Conservation (phyloP, 2,888 invertebrate genomes). For the Habroteleia sp. region DNA sequence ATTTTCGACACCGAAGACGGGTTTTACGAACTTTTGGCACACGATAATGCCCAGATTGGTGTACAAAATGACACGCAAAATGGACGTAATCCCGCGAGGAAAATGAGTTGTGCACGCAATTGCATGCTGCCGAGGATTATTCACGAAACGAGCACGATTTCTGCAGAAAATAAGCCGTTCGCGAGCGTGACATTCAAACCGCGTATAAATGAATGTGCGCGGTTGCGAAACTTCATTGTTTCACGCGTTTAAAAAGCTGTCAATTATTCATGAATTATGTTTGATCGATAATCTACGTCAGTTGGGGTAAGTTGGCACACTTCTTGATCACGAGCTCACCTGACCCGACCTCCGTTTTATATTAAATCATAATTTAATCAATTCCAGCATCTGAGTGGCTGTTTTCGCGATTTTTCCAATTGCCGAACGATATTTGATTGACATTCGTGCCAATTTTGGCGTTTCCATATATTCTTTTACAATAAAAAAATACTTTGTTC, state of each 20-base stretch:
- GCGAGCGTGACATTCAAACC: slow-evolving; percentile 5
- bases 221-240: slow-evolving; percentile 7
- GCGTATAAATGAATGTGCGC: background rate
- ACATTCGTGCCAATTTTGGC: too few species aligned
- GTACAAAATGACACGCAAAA: background rate
- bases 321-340: slow-evolving; percentile 1
- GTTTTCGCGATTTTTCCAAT: background rate
- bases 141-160: background rate
- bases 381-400: too few species aligned
- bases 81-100: background rate
- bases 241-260: slow-evolving; percentile 2
- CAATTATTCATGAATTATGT: slow-evolving; percentile 1
- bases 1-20: too few species aligned
- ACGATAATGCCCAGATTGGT: background rate
- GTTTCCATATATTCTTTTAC: too few species aligned
- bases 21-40: too few species aligned
- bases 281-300: slow-evolving; percentile 6
- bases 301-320: slow-evolving; percentile 4
- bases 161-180: slow-evolving; percentile 3
- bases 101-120: slow-evolving; percentile 11
- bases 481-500: too few species aligned
- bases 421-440: too few species aligned
- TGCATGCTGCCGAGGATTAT: slow-evolving; percentile 2
- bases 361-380: slow-evolving; percentile 1
- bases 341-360: slow-evolving; percentile 1